These are phyloP conservation scores for Polymixis lichenea DNA, from an alignment of 2,888 invertebrate genomes.

Conservation along the genomic window DNA sequence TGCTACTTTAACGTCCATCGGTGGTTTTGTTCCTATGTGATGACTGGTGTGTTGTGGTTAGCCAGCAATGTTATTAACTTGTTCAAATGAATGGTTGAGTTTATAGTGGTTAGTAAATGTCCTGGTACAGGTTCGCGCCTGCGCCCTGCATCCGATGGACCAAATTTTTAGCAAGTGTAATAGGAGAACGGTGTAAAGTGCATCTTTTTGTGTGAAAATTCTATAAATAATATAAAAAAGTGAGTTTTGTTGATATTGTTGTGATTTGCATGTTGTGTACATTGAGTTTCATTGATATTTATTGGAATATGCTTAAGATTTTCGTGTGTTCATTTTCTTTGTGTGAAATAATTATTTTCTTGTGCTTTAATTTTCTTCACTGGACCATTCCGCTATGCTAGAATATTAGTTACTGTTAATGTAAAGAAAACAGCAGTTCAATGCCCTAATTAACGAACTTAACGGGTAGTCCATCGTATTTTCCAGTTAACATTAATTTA, in stretches of 20 bases:
- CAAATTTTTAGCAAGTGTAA: slow-evolving; percentile 85
- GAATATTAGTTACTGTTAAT: background rate
- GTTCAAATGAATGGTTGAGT: background rate
- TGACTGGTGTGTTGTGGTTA: background rate
- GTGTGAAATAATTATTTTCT: slow-evolving; percentile 30
- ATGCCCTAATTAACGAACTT: background rate
- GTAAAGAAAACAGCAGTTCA: background rate
- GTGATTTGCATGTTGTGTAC: slow-evolving; percentile 21
- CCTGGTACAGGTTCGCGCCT: slow-evolving; percentile 79
- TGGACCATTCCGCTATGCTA: background rate
- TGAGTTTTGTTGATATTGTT: slow-evolving; percentile 74
- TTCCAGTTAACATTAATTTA: background rate
- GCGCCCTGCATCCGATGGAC: slow-evolving; percentile 86
- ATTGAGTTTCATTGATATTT: slow-evolving; percentile 19
- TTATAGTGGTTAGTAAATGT: slow-evolving; percentile 69
- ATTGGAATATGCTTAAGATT: slow-evolving; percentile 2
- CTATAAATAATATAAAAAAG: slow-evolving; percentile 75
- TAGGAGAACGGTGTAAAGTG: slow-evolving; percentile 81
- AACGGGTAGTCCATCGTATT: background rate
- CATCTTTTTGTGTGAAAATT: slow-evolving; percentile 80
- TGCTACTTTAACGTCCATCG: slow-evolving; percentile 65
- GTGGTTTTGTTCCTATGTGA: slow-evolving; percentile 46
- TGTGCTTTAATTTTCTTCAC: background rate
- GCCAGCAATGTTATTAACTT: slow-evolving; percentile 69
- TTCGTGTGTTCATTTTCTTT: slow-evolving; percentile 50